Percentiles rank a stretch among this genome's conserved stretches.
Conservation (phyloP, 35 echinoderm and acorn worm genomes). For the Amphiura filiformis region DNA sequence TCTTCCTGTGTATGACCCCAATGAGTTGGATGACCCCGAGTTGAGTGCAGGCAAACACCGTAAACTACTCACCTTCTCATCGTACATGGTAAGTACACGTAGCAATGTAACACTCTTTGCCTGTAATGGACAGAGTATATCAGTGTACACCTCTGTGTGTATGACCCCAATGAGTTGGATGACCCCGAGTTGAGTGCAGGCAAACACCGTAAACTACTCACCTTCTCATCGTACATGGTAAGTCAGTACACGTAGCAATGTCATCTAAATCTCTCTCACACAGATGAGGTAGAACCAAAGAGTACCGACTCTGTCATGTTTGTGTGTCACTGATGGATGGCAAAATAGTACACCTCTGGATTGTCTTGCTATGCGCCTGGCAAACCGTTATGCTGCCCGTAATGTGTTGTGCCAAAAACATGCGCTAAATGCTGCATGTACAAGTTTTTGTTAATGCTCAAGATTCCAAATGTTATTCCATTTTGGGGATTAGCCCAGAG, state of each 20-base stretch:
- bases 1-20: conserved; percentile 71
- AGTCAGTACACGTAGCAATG: neutral
- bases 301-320: too few relatives aligned
- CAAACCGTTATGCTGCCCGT: neutral
- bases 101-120: neutral
- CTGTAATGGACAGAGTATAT: neutral
- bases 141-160: neutral
- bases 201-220: conserved; percentile 88
- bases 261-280: neutral
- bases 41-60: conserved; percentile 91
- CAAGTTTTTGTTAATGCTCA: too few relatives aligned
- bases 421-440: neutral
- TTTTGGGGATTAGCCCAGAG: too few relatives aligned
- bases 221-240: conserved; percentile 89
- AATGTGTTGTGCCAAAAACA: too few relatives aligned
- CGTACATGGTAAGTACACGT: conserved; percentile 73
- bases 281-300: too few relatives aligned
- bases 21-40: conserved; percentile 85
- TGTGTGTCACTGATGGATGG: neutral
- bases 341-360: neutral
- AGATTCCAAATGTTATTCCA: too few relatives aligned
- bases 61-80: conserved; percentile 80
- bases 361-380: neutral
- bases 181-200: conserved; percentile 88
- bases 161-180: conserved; percentile 89